phyloP scores from a whole-genome alignment of 2,888 invertebrate genomes.

The Trimorus sp. region DNA sequence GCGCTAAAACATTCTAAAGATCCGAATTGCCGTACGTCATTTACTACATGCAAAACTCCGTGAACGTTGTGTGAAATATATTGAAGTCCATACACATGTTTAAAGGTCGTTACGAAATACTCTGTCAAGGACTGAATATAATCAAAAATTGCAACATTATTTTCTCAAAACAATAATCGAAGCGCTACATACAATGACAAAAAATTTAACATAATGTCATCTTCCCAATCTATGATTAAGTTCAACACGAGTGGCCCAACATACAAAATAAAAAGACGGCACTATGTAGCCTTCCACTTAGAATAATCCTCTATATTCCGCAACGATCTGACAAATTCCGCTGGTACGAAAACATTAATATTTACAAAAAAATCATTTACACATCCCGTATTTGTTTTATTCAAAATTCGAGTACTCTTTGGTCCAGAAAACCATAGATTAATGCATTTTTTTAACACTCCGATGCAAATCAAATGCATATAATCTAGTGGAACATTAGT shows the following conservation, averaged over 20 bases:
- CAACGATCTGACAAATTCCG: background rate
- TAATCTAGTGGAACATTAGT: conserved; percentile 17
- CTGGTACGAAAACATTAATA: background rate
- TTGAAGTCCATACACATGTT: background rate
- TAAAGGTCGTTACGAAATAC: conserved; percentile 4
- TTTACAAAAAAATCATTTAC: background rate
- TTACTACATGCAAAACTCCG: conserved; percentile 12
- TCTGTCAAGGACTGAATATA: too few relatives aligned
- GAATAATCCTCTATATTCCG: conserved; percentile 1
- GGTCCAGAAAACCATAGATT: background rate
- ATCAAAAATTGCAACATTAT: background rate
- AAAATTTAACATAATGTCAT: conserved; percentile 14
- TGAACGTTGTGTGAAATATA: conserved; percentile 23
- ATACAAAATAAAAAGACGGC: conserved; percentile 9
- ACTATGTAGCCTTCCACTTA: conserved; percentile 23
- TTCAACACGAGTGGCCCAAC: conserved; percentile 11
- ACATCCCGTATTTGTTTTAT: background rate
- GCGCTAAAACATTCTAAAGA: conserved; percentile 23
- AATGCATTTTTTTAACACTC: conserved; percentile 2
- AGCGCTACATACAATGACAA: conserved; percentile 7
- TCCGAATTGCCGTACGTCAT: conserved; percentile 2
- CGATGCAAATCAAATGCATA: conserved; percentile 20
- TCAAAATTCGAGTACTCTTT: background rate
- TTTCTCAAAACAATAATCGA: conserved; percentile 7
- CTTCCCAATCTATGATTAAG: conserved; percentile 13